Evolutionary conservation across 2,113 vertebrate genomes (phyloP).

Genomic region (Hypocryptadius cinnamomeus): DNA sequence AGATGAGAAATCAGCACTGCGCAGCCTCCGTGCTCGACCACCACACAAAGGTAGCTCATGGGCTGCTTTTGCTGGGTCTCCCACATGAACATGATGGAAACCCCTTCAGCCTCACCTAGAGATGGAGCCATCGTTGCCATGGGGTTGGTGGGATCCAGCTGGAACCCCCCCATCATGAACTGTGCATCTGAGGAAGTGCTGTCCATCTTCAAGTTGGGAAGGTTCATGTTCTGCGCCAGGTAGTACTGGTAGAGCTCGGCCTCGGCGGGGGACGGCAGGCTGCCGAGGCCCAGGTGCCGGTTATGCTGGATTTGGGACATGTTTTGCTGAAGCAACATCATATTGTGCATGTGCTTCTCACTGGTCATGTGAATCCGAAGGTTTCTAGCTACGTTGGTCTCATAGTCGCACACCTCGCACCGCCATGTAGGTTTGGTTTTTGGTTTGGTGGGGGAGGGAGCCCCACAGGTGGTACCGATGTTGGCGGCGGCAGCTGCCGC

Average conservation of each 20-base stretch:
- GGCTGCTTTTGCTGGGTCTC: background rate
- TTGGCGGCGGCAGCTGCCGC: constrained; percentile 78
- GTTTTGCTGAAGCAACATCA: constrained; percentile 98
- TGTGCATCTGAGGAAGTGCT: constrained; percentile 81
- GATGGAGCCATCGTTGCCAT: constrained; percentile 86
- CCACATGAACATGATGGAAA: background rate
- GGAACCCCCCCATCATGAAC: constrained; percentile 92
- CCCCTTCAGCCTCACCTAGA: constrained; percentile 81
- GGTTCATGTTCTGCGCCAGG: constrained; percentile 94
- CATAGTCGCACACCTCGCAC: constrained; percentile 98
- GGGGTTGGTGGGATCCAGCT: constrained; percentile 82
- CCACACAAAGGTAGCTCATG: background rate
- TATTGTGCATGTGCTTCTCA: constrained; percentile 99
- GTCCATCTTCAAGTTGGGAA: constrained; percentile 91
- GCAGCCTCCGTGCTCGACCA: background rate
- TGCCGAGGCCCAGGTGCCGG: constrained; percentile 84
- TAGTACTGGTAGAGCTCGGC: constrained; percentile 99
- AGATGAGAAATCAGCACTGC: background rate
- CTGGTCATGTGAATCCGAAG: constrained; percentile 99
- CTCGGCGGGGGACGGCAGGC: constrained; percentile 90
- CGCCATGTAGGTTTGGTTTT: constrained; percentile 98
- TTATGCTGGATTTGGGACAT: constrained; percentile 93
- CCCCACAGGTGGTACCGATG: constrained; percentile 83
- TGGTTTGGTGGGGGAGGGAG: constrained; percentile 95
- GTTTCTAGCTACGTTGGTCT: constrained; percentile 97